Base-by-base conservation (phyloP, 1,140 invertebrate genomes). In the Nasonia vitripennis region DNA sequence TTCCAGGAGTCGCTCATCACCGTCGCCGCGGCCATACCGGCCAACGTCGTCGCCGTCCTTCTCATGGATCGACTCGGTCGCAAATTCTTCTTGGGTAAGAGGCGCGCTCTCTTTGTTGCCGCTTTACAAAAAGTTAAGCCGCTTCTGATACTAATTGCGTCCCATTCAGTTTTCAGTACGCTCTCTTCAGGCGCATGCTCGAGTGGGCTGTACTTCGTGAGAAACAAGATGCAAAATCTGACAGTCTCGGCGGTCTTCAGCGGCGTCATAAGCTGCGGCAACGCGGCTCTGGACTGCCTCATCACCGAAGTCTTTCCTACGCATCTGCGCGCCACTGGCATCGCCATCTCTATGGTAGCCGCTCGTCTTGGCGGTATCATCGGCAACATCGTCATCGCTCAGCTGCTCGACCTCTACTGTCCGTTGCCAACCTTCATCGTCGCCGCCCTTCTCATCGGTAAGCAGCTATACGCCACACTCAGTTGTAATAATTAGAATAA, bases 231-330 rank as follows among this genome's bases (percentile, higher is more conserved):
- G 17, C 96, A 97, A 89, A 98, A 98, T 93, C 93, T 98, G 70
- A 94, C 97, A 71, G 96, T 97, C 73, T 97, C 96, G 86, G 97
- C 97, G 41, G 94, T 97, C 87, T 98, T 98, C 92, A 97, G 97
- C 88, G 96, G 96, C 71, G 97, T 97, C 71, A 98, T 97, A 86
- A 97, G 97, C 81, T 97, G 97, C 91, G 97, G 97, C 78, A 98
- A 98, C 92, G 97, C 97, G 17, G 97, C 97, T 1, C 93, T 98
- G 27, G 97, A 98, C 93, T 98, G 97, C 92, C 95, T 98, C 84
- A 97, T 97, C 89, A 97, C 97, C 37, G 97, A 98, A 94, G 96
- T 98, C 85, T 98, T 98, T 91, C 97, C 97, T n/a, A 98, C 97
- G 48, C 96, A 97, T 93, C 93, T 98, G 88, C 96, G 97, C 88